Evolutionary conservation across 2,797 vertebrate species (phyloP).

Genomic region (Emydoidea blandingii): DNA sequence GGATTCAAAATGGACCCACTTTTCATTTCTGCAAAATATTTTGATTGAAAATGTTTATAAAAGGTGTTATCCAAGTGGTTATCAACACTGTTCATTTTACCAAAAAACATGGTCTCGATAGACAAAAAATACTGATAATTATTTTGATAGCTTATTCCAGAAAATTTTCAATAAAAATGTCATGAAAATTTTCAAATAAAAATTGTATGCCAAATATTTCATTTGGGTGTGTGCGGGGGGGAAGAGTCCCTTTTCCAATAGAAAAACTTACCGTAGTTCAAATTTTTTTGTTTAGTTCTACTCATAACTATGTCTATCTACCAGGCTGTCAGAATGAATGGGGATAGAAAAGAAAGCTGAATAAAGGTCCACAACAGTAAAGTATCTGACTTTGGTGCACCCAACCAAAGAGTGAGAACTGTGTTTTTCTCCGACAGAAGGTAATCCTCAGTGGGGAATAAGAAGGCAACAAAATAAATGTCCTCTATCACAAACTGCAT

Average conservation of each 20-base stretch:
- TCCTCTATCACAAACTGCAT: not conserved
- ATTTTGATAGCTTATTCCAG: not conserved
- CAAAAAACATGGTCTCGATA: not conserved
- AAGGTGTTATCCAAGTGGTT: not conserved
- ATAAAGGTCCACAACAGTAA: too few species aligned
- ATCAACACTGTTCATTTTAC: too few species aligned
- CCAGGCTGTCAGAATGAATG: not conserved
- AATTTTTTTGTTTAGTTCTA: not conserved
- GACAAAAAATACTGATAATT: not conserved
- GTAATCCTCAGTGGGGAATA: not conserved
- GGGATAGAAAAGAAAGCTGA: too few species aligned
- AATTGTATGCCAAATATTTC: not conserved
- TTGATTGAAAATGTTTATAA: not conserved
- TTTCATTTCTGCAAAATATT: not conserved
- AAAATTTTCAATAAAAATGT: not conserved
- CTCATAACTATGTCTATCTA: conserved; percentile 5
- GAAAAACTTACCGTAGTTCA: not conserved
- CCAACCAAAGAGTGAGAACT: too few species aligned
- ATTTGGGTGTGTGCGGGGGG: not conserved
- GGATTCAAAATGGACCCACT: not conserved
- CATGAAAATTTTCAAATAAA: not conserved
- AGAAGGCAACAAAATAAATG: not conserved
- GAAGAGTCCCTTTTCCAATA: not conserved
- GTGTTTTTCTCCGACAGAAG: not conserved
- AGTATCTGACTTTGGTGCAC: too few species aligned